A percentile compares a stretch with the other conserved stretches of the same genome.
Evolutionary conservation across 2,888 invertebrate genomes (phyloP).

Genomic region (Polydesmus complanatus): DNA sequence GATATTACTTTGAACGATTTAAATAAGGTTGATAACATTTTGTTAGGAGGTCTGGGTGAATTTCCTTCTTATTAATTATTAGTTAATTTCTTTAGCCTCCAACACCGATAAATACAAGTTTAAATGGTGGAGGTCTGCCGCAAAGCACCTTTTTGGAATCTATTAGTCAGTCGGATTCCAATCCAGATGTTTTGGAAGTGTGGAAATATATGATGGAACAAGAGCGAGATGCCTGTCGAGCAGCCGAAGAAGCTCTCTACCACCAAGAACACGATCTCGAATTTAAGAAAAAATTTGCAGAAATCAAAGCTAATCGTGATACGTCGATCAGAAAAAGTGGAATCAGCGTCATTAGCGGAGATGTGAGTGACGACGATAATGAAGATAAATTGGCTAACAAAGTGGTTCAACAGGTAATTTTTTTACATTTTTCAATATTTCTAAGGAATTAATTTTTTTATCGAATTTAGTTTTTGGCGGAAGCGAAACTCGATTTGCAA

Average conservation of each 20-base stretch:
- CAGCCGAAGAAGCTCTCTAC: constrained; percentile 8
- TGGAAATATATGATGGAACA: constrained; percentile 11
- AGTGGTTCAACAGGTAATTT: constrained; percentile 7
- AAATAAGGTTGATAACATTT: constrained; percentile 2
- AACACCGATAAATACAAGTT: neutral
- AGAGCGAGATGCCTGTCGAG: constrained; percentile 6
- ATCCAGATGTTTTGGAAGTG: constrained; percentile 4
- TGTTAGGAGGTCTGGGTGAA: neutral
- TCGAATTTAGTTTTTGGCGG: neutral
- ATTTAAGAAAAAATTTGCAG: constrained; percentile 1
- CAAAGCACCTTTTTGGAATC: neutral
- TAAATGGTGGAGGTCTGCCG: neutral
- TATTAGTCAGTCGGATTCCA: neutral
- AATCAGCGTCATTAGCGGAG: neutral
- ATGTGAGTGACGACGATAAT: constrained; percentile 10
- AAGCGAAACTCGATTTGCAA: neutral
- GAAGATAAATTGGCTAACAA: constrained; percentile 8
- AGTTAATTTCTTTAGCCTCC: neutral
- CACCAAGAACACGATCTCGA: constrained; percentile 5
- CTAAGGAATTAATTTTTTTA: neutral
- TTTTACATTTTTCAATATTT: neutral
- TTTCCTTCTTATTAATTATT: neutral
- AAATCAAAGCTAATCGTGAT: constrained; percentile 9
- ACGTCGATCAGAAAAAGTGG: neutral
- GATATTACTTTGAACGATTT: constrained; percentile 6